Conservation (phyloP, 2,888 invertebrate genomes). For the Rhingia campestris region DNA sequence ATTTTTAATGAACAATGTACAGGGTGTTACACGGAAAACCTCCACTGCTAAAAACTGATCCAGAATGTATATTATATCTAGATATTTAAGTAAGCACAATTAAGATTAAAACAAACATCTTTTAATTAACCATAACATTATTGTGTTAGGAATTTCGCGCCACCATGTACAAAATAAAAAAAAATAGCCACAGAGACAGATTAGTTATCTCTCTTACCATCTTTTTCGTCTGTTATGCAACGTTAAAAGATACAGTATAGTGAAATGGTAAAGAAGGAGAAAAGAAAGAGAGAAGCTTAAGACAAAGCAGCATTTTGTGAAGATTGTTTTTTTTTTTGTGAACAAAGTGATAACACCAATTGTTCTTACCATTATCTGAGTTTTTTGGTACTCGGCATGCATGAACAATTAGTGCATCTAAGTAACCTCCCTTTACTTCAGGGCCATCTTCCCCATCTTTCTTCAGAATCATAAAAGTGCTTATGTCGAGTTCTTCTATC, state of each 20-base stretch:
- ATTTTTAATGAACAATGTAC: slow-evolving; percentile 31
- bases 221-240: slow-evolving; percentile 72
- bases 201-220: slow-evolving; percentile 65
- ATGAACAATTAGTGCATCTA: slow-evolving; percentile 97
- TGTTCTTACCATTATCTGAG: slow-evolving; percentile 80
- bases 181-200: slow-evolving; percentile 46
- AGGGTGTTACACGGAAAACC: too few species aligned
- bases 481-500: slow-evolving; percentile 92
- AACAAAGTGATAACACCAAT: neutral
- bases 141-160: too few species aligned
- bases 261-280: slow-evolving; percentile 54
- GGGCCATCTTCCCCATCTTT: slow-evolving; percentile 93
- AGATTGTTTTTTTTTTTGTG: slow-evolving; percentile 10
- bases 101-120: too few species aligned
- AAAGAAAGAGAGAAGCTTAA: slow-evolving; percentile 66
- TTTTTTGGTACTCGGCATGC: slow-evolving; percentile 96
- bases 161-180: slow-evolving; percentile 3
- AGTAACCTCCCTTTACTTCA: slow-evolving; percentile 95
- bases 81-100: too few species aligned
- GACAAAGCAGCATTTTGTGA: slow-evolving; percentile 44
- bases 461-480: slow-evolving; percentile 90
- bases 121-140: too few species aligned
- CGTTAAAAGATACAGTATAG: slow-evolving; percentile 68
- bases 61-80: too few species aligned
- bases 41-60: too few species aligned